A percentile compares a stretch with the other conserved stretches of the same genome.
phyloP scores from a whole-genome alignment of 2,888 invertebrate species.

The Tetranychus truncatus region DNA sequence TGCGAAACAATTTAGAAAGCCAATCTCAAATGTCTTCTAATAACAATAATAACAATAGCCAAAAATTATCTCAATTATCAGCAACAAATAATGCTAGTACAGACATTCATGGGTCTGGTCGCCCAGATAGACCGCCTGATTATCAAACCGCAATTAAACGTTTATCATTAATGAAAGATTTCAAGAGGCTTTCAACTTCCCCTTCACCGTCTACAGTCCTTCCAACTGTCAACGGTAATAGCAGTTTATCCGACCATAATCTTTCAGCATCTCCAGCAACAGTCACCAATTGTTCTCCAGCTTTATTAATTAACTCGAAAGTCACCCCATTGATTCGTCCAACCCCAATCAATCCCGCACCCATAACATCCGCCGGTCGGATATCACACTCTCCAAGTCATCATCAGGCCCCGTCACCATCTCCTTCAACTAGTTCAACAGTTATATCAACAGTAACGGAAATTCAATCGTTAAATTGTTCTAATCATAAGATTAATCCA shows the following conservation, averaged over 20 bases:
- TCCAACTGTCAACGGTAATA: background rate
- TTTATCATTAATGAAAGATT: constrained; percentile 22
- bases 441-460: background rate
- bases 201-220: background rate
- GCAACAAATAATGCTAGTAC: constrained; percentile 7
- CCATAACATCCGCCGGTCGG: background rate
- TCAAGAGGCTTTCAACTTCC: background rate
- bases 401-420: background rate
- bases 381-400: background rate
- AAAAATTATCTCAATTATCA: background rate
- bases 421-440: background rate
- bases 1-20: background rate
- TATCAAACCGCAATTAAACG: constrained; percentile 28
- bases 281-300: background rate
- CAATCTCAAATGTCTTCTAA: too few relatives aligned
- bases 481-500: background rate
- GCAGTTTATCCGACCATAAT: background rate
- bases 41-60: background rate
- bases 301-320: background rate
- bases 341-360: background rate
- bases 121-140: constrained; percentile 27
- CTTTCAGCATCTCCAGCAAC: background rate
- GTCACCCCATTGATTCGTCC: background rate
- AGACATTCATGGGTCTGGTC: constrained; percentile 5
- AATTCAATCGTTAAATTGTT: background rate